Base-by-base conservation (phyloP, 64 coral and sea anemone species). In the Stichodactyla helianthus region DNA sequence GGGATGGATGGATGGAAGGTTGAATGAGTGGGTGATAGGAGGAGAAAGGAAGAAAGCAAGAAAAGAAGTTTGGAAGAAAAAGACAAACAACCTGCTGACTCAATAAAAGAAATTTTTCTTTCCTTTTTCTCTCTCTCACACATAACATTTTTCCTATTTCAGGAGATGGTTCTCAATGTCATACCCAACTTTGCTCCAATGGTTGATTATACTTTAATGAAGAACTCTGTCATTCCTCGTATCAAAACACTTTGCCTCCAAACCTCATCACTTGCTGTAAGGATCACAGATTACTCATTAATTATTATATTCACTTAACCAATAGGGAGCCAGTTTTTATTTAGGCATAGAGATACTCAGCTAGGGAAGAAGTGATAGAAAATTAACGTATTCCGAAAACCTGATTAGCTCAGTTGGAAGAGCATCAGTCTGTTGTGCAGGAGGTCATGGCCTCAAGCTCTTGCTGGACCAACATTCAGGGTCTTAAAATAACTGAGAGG, bases 151-250 rank as follows among this genome's bases (percentile, higher is more conserved):
- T 51, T 88, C 28, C 86, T 14, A 28, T 86, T 84, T 0, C 25
- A 99, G 96, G 97, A 99, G 84, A 87, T 99, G 90, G 97, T 94
- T 11, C 79, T 99, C 25, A 99, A 87, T 78, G 91, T 99, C 22
- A 95, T 95, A 55, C 97, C 97, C 11, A 95, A 92, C 85, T 99
- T 99, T 82, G 91, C 97, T 2, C 88, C 89, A 27, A 95, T 95
- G 97, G 93, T 99, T 65, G 97, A 99, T 25, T 99, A 99, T 31
- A 90, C 93, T 16, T 65, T 90, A 13, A 95, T 99, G 93, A 99
- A 99, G 58, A 93, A 99, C 68, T 94, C 97, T 17, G 83, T 99
- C 12, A 99, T 99, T 70, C 97, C 97, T 17, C 82, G 97, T 19
- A 95, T 99, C 79, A 99, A 99, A 77, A 91, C 88, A 52, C 90